These are phyloP conservation scores for Melanostigma gelatinosum DNA, from an alignment of 2,113 vertebrate genomes.

Conservation along the genomic window DNA sequence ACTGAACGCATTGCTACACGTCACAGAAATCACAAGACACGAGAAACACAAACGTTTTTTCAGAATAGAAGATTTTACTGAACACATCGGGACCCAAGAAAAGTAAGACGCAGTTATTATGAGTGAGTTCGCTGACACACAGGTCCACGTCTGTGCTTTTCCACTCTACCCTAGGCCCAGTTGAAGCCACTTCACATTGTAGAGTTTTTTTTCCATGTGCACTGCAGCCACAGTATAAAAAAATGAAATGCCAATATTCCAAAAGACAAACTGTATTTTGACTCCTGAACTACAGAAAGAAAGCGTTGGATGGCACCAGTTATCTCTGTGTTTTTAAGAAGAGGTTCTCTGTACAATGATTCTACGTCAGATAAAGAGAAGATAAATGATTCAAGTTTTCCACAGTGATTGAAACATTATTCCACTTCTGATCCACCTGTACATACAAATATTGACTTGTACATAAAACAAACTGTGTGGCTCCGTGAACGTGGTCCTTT, in stretches of 20 bases:
- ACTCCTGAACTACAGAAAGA: conserved; percentile 1
- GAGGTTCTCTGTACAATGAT: background rate
- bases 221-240: conserved; percentile 7
- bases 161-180: background rate
- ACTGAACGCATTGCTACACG: background rate
- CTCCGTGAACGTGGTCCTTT: background rate
- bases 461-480: background rate
- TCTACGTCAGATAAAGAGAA: background rate
- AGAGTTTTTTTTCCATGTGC: conserved; percentile 36
- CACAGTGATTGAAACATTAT: background rate
- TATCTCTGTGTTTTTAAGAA: background rate
- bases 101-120: conserved; percentile 23
- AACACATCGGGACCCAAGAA: conserved; percentile 4
- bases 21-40: background rate
- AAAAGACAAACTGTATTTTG: conserved; percentile 11
- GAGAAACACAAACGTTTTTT: background rate
- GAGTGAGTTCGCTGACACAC: conserved; percentile 25
- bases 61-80: conserved; percentile 8
- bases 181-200: conserved; percentile 13
- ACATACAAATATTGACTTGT: background rate
- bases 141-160: conserved; percentile 17
- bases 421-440: background rate
- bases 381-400: too few species aligned
- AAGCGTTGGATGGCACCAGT: background rate
- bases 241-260: background rate